phyloP scores from a whole-genome alignment of 2,797 vertebrate genomes.

The Furcifer pardalis region DNA sequence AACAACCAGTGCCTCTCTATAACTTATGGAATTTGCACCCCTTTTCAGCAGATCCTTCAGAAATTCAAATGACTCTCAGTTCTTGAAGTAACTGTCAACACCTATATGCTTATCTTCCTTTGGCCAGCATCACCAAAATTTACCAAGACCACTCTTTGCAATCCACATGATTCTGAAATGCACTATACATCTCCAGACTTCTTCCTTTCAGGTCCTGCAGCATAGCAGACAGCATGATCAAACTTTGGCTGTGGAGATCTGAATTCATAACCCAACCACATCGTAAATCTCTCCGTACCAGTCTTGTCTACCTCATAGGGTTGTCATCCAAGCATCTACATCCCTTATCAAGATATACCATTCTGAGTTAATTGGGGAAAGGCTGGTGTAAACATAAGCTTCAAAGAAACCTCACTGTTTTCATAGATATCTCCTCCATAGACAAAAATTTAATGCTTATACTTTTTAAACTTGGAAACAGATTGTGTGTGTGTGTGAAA shows the following conservation, averaged over 20 bases:
- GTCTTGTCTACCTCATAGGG: not conserved
- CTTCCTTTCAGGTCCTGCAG: not conserved
- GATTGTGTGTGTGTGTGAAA: not conserved
- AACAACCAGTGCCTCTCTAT: not conserved
- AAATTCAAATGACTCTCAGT: not conserved
- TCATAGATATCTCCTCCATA: not conserved
- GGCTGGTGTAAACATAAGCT: too few relatives aligned
- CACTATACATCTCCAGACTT: not conserved
- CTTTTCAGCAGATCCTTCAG: not conserved
- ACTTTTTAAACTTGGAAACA: not conserved
- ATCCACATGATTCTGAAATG: not conserved
- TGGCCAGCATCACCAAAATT: not conserved
- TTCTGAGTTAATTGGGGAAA: not conserved
- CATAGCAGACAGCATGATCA: not conserved
- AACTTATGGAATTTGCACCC: not conserved
- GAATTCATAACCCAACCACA: not conserved
- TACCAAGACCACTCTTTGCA: not conserved
- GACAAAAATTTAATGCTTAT: not conserved
- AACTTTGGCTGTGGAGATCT: not conserved
- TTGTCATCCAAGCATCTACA: not conserved
- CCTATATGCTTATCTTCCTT: not conserved
- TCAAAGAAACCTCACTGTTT: not conserved
- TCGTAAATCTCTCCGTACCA: not conserved
- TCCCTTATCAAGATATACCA: not conserved
- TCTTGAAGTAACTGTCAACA: not conserved